Base-by-base conservation (phyloP, 2,888 invertebrate genomes). In the Drosophila histrio region DNA sequence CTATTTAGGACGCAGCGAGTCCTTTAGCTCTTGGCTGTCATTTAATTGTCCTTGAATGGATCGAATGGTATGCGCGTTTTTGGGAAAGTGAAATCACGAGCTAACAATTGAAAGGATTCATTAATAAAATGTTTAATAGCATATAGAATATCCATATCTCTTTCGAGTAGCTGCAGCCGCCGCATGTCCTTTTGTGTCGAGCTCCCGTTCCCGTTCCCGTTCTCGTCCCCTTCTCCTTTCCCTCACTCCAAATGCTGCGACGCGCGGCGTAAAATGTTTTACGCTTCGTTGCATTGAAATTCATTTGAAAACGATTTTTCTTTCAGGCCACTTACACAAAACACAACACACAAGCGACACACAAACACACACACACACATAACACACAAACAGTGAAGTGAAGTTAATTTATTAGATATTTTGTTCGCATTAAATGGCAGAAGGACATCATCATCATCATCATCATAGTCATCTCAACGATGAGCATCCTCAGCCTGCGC, bases 211-310 rank as follows among this genome's bases (percentile, higher is more conserved):
- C 21, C 44, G 49, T 24, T 41, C 26, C 28, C 22, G 5, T 34
- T 9, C 50, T 32, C 46, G 19, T 34, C 22, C 41, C 47, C 24
- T 26, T 32, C 36, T 36, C 15, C 39, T 19, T 64, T 54, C 39
- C 71, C 54, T 61, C 50, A 69, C 64, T 63, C 73, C 44, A 52
- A 43, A 47, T n/a, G 22, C 46, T 59, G 59, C 66, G 72, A 67
- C 59, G 79, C 60, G 62, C 78, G 85, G 89, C 89, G 76, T 88
- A 89, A 77, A 88, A 84, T 89, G 89, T 89, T 91, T 91, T 88
- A 91, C 89, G 92, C 91, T 89, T 90, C 89, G 89, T 88, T 91
- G 91, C 82, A 85, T 88, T 82, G 88, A 89, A 91, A 91, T 91
- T 90, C 88, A 90, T 90, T 91, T 90, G 83, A 86, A 87, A 90